Evolutionary conservation across 2,113 vertebrate genomes (phyloP).

Genomic region (Prietella phreatophila): DNA sequence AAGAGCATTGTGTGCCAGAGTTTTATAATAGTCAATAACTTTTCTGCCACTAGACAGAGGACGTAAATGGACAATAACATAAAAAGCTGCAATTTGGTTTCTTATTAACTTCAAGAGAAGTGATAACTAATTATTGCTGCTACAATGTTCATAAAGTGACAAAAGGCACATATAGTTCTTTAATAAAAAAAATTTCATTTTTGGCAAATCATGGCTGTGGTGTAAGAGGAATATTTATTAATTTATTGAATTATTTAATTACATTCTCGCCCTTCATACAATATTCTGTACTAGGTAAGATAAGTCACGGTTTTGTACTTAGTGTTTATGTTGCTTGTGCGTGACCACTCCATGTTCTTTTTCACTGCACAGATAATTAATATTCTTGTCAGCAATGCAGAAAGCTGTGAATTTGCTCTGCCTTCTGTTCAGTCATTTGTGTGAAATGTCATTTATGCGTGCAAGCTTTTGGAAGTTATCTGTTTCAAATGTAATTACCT

Average conservation of each 20-base stretch:
- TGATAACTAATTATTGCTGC: not conserved
- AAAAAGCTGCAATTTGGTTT: not conserved
- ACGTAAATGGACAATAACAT: not conserved
- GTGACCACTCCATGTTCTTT: constrained; percentile 12
- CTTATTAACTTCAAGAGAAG: not conserved
- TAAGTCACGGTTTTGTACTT: not conserved
- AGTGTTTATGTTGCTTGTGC: not conserved
- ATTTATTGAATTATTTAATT: not conserved
- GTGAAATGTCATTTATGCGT: constrained; percentile 49
- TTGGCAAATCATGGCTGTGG: not conserved
- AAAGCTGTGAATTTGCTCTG: constrained; percentile 44
- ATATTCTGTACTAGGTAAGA: not conserved
- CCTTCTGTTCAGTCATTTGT: constrained; percentile 40
- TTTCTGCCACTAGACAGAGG: not conserved
- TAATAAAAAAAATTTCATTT: not conserved
- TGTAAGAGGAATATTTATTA: not conserved
- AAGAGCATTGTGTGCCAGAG: not conserved
- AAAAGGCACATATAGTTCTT: not conserved
- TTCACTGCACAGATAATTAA: constrained; percentile 37
- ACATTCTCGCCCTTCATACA: not conserved
- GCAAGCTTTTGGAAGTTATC: constrained; percentile 44
- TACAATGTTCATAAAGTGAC: not conserved
- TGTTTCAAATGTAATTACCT: constrained; percentile 53
- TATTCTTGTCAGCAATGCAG: constrained; percentile 38
- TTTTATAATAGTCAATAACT: not conserved